A percentile compares a stretch with the other conserved stretches of the same genome.
phyloP scores from a whole-genome alignment of 2,888 invertebrate species.

The Ectobius pallidus region DNA sequence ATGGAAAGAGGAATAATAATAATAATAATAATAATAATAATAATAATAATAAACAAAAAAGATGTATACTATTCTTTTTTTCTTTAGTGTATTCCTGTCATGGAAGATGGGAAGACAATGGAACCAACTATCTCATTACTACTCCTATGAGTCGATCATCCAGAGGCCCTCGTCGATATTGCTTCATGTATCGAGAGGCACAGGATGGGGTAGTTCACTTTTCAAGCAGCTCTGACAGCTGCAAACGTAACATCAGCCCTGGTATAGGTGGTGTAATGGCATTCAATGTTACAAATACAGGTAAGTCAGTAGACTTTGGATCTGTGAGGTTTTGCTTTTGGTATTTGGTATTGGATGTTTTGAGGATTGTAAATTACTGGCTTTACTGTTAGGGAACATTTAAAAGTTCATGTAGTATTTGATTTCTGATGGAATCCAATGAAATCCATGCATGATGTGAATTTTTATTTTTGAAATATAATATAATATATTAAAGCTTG shows the following conservation, averaged over 20 bases:
- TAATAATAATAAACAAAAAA: too few species aligned
- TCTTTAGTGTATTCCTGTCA: constrained; percentile 84
- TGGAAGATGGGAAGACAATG: constrained; percentile 87
- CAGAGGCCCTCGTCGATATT: constrained; percentile 71
- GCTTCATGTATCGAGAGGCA: constrained; percentile 75
- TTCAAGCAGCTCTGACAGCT: constrained; percentile 68
- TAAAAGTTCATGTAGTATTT: too few species aligned
- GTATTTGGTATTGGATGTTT: too few species aligned
- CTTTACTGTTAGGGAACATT: too few species aligned
- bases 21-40: too few species aligned
- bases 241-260: constrained; percentile 62
- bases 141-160: constrained; percentile 73
- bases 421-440: too few species aligned
- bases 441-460: too few species aligned
- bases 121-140: constrained; percentile 83
- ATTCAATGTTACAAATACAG: constrained; percentile 73
- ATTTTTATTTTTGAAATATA: too few species aligned
- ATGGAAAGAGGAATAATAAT: too few species aligned
- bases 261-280: constrained; percentile 65
- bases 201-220: constrained; percentile 58
- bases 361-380: not conserved
- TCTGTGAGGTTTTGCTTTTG: not conserved
- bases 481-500: too few species aligned
- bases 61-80: too few species aligned
- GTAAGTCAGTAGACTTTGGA: constrained; percentile 53